A percentile compares a stretch with the other conserved stretches of the same genome.
Conservation (phyloP, 2,113 vertebrate genomes). For the Siniperca chuatsi region DNA sequence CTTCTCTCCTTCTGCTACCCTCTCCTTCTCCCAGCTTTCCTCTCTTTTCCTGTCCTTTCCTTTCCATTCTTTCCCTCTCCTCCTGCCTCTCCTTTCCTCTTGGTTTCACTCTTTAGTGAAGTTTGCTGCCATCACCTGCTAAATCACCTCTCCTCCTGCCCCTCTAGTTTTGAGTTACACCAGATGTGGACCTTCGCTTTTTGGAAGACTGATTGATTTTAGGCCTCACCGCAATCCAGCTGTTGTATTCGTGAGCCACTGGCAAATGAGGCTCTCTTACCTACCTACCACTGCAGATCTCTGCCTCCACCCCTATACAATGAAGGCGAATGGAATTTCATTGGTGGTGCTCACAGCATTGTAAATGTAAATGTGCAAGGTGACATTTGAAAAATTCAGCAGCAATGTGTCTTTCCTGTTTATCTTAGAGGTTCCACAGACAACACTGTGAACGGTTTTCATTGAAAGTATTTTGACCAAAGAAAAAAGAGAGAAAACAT, state of each 20-base stretch:
- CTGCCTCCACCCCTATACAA: not conserved
- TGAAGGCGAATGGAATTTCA: not conserved
- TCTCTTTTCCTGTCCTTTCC: not conserved
- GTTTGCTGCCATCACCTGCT: conserved; percentile 90
- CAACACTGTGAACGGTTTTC: not conserved
- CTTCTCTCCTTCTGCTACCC: no score
- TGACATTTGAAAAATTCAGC: not conserved
- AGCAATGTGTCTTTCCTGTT: not conserved
- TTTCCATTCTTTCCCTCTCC: not conserved
- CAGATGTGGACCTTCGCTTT: conserved; percentile 91
- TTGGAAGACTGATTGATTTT: conserved; percentile 93
- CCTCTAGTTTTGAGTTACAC: conserved; percentile 85
- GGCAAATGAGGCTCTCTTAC: conserved; percentile 19
- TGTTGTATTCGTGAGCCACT: conserved; percentile 83
- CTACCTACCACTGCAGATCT: not conserved
- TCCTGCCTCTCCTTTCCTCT: not conserved
- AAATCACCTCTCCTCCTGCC: conserved; percentile 82
- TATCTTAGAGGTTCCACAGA: not conserved
- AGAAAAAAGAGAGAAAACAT: not conserved
- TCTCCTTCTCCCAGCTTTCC: no score
- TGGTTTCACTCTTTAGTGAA: conserved; percentile 51
- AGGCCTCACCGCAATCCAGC: conserved; percentile 86
- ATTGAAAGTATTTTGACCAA: not conserved
- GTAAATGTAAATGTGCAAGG: not conserved
- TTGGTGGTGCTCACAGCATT: not conserved